These are phyloP conservation scores for Onychorhynchus coronatus DNA, from an alignment of 2,113 vertebrate genomes.

Conservation along the genomic window DNA sequence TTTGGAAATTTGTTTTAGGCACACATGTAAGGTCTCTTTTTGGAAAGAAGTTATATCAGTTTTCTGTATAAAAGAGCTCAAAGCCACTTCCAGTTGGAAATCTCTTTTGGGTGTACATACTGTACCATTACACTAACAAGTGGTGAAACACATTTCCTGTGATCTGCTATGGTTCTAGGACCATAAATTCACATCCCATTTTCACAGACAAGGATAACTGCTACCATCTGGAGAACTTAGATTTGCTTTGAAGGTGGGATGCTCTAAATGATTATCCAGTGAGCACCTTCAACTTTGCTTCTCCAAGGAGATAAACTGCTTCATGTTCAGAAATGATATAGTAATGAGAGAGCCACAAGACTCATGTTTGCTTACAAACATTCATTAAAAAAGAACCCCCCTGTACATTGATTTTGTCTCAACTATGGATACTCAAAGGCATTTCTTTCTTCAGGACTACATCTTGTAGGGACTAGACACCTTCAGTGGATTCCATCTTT, in stretches of 20 bases:
- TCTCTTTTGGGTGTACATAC: not conserved
- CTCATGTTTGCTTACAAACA: not conserved
- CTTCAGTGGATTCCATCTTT: not conserved
- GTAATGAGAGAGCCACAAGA: not conserved
- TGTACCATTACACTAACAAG: not conserved
- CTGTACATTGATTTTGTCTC: not conserved
- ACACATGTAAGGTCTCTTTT: not conserved
- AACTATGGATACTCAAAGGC: not conserved
- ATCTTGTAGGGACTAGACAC: not conserved
- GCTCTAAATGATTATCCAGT: not conserved
- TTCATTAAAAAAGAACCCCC: not conserved
- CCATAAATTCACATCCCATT: not conserved
- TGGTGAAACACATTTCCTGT: not conserved
- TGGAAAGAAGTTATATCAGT: not conserved
- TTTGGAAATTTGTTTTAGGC: not conserved
- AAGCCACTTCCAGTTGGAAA: not conserved
- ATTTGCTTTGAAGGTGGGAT: not conserved
- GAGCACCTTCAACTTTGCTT: not conserved
- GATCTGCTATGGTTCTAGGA: not conserved
- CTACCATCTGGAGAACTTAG: not conserved
- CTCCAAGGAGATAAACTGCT: not conserved
- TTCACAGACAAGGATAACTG: not conserved
- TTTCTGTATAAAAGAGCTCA: not conserved
- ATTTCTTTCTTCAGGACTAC: not conserved
- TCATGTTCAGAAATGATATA: no score